Evolutionary conservation across 2,113 vertebrate species (phyloP).

Genomic region (Paradoxurus hermaphroditus): DNA sequence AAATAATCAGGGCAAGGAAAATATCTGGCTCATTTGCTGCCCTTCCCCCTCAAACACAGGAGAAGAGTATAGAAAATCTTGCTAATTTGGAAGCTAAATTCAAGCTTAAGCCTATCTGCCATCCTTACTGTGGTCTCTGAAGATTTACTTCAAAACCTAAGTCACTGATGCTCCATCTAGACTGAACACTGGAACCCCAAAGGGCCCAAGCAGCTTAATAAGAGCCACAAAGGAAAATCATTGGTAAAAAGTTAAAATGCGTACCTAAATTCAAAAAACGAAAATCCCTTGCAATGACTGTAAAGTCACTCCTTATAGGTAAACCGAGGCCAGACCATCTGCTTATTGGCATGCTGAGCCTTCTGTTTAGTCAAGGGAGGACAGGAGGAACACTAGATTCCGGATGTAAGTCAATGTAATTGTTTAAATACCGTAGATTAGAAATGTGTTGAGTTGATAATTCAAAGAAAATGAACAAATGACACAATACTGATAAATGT

Average conservation of each 20-base stretch:
- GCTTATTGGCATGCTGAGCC: background rate
- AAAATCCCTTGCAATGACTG: background rate
- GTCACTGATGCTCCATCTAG: background rate
- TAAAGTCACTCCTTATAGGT: background rate
- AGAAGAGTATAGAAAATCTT: background rate
- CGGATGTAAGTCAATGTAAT: background rate
- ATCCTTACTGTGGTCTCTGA: background rate
- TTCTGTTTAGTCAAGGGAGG: background rate
- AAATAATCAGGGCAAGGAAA: background rate
- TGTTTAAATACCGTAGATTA: background rate
- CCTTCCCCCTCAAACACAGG: background rate
- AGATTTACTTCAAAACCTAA: background rate
- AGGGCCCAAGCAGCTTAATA: background rate
- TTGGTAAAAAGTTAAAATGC: background rate
- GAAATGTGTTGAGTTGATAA: background rate
- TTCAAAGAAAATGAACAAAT: conserved; percentile 7
- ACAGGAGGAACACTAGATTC: background rate
- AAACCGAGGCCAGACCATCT: conserved; percentile 6
- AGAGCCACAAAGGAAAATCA: background rate
- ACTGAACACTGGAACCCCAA: background rate
- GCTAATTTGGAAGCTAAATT: conserved; percentile 17
- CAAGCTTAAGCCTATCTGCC: background rate
- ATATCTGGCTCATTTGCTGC: background rate
- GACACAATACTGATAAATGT: background rate
- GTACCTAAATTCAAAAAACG: background rate